Conservation (phyloP, 1,140 invertebrate genomes). For the Ridgeia piscesae region DNA sequence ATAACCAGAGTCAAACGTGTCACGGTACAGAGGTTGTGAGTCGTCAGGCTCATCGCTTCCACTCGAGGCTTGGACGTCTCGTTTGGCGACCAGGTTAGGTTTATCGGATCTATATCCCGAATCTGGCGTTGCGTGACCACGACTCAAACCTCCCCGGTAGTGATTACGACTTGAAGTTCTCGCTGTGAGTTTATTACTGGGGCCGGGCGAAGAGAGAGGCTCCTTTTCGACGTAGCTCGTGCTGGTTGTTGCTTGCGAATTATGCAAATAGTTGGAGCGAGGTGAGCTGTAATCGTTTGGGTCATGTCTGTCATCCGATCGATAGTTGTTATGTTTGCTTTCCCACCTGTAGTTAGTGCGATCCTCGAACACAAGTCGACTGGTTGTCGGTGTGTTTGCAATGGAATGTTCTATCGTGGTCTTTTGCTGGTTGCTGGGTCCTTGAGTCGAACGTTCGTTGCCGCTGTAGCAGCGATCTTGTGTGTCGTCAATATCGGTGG, state of each 20-base stretch:
- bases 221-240: background rate
- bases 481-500: background rate
- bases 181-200: background rate
- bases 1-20: background rate
- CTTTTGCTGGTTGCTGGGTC: background rate
- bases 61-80: background rate
- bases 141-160: background rate
- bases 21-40: background rate
- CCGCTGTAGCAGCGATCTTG: background rate
- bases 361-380: background rate
- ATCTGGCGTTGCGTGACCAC: background rate
- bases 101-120: background rate
- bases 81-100: background rate
- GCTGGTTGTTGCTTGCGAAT: background rate
- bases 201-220: no score
- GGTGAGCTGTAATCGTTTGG: background rate
- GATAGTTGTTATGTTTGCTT: background rate
- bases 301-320: background rate
- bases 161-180: background rate
- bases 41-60: background rate
- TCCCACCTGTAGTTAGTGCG: background rate
- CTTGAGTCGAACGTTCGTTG: background rate
- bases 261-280: background rate
- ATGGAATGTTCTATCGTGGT: background rate
- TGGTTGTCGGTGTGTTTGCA: no score